phyloP scores from a whole-genome alignment of 2,888 invertebrate species.

The Calameuta idolon region DNA sequence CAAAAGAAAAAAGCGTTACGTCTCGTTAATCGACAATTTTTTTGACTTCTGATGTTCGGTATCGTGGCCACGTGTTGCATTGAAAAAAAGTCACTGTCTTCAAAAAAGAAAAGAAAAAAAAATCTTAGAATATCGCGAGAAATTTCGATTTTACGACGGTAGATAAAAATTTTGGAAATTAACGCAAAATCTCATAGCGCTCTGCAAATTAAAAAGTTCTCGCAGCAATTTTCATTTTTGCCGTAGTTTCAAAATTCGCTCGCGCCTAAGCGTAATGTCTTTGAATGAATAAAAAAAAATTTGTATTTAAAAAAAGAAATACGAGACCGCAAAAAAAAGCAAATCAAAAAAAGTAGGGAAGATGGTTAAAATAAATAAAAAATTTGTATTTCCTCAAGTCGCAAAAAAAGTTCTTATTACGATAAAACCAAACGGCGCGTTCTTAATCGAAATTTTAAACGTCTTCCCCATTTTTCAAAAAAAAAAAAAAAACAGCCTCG shows the following conservation, averaged over 20 bases:
- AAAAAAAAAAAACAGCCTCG: neutral
- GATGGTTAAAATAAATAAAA: neutral
- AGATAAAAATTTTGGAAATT: neutral
- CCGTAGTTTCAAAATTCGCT: neutral
- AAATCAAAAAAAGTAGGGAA: neutral
- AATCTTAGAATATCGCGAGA: neutral
- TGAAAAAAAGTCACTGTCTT: neutral
- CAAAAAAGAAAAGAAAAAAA: neutral
- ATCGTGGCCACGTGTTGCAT: neutral
- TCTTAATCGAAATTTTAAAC: neutral
- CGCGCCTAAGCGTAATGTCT: neutral
- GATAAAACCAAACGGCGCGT: neutral
- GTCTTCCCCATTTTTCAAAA: neutral
- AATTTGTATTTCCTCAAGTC: neutral
- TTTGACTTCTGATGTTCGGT: neutral
- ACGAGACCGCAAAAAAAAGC: neutral
- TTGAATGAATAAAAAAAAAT: neutral
- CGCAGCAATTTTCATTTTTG: neutral
- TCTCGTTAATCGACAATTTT: neutral
- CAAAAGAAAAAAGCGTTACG: neutral
- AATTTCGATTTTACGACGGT: neutral
- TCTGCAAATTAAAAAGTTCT: neutral
- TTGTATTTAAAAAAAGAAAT: neutral
- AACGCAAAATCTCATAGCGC: neutral
- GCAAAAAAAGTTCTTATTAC: neutral